Percentiles rank a stretch among this genome's conserved stretches.
phyloP scores from a whole-genome alignment of 1,140 invertebrate genomes.

The Holcopasites calliopsidis region DNA sequence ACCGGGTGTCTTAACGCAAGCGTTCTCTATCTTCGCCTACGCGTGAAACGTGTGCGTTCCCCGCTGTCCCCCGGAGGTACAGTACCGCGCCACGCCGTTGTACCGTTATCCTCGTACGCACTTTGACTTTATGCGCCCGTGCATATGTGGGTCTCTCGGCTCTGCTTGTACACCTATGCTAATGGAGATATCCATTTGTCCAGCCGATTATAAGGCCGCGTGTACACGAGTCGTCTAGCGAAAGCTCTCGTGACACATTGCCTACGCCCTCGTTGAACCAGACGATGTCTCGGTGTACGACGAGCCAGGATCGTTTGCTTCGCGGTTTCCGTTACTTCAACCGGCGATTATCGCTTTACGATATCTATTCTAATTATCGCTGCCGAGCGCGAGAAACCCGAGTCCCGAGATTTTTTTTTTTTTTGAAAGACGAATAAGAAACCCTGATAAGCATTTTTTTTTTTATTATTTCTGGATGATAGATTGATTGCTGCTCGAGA shows the following conservation, averaged over 20 bases:
- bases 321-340: too few species aligned
- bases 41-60: not conserved
- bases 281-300: not conserved
- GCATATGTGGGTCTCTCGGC: constrained; percentile 59
- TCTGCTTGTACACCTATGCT: constrained; percentile 53
- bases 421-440: too few species aligned
- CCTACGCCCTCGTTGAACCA: too few species aligned
- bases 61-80: not conserved
- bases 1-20: constrained; percentile 3
- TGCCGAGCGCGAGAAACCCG: too few species aligned
- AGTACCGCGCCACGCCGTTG: not conserved
- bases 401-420: too few species aligned
- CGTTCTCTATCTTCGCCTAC: constrained; percentile 29
- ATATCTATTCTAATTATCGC: too few species aligned
- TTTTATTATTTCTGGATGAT: too few species aligned
- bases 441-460: too few species aligned
- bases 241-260: not conserved
- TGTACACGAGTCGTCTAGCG: not conserved
- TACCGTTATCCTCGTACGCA: constrained; percentile 66
- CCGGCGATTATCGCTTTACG: too few species aligned
- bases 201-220: constrained; percentile 50
- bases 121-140: constrained; percentile 61
- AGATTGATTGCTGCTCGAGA: too few species aligned
- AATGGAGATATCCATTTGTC: constrained; percentile 63
- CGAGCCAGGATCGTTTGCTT: too few species aligned